Evolutionary conservation across 2,797 vertebrate genomes (phyloP).

Genomic region (Margarornis squamiger): DNA sequence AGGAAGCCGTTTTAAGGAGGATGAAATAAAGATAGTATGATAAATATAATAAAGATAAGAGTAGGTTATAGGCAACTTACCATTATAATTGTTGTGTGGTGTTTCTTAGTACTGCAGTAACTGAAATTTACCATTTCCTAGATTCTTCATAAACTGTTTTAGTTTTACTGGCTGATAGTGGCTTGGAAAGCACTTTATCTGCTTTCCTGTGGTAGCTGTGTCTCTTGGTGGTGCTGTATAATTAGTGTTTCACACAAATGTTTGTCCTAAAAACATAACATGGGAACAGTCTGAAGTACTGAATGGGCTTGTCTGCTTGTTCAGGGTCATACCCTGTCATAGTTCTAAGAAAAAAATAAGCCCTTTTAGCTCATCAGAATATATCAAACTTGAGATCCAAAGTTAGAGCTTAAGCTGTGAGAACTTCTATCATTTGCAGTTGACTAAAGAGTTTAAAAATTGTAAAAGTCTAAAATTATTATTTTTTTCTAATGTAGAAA

Average conservation of each 20-base stretch:
- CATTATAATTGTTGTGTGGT: neutral
- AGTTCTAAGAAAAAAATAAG: neutral
- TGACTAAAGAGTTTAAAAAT: neutral
- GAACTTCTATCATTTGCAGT: neutral
- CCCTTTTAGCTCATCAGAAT: neutral
- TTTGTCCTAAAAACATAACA: neutral
- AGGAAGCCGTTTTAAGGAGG: neutral
- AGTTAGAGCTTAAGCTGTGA: neutral
- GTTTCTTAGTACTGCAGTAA: neutral
- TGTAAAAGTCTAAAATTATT: neutral
- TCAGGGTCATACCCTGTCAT: neutral
- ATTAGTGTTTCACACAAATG: neutral
- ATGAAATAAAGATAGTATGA: neutral
- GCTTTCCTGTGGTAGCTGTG: neutral
- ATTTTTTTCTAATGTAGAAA: neutral
- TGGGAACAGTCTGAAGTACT: neutral
- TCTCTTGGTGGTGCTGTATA: neutral
- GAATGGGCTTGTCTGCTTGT: neutral
- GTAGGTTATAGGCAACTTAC: neutral
- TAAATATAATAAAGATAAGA: slow-evolving; percentile 18
- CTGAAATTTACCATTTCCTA: neutral
- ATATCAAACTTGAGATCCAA: fast-evolving
- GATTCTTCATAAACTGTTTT: neutral
- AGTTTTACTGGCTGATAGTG: neutral
- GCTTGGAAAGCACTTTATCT: slow-evolving; percentile 8